Evolutionary conservation across 2,113 vertebrate species (phyloP).

Genomic region (Diadophis punctatus): DNA sequence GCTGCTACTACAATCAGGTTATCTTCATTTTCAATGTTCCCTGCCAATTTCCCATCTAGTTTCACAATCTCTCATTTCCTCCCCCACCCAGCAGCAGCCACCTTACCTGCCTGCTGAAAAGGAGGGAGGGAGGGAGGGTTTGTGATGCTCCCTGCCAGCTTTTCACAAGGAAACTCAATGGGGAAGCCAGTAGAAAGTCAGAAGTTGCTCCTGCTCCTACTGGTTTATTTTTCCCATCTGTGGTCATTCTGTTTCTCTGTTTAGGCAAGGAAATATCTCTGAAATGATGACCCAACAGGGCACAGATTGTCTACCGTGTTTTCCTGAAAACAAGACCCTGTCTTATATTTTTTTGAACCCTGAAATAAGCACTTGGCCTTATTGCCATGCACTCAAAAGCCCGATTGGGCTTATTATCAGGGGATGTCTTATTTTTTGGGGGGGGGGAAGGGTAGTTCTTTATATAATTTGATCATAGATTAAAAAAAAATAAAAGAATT

Average conservation of each 20-base stretch:
- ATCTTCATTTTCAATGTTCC: too few species aligned
- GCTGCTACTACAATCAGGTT: too few species aligned
- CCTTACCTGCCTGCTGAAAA: not conserved
- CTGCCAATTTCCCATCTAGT: too few species aligned
- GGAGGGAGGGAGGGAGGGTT: not conserved
- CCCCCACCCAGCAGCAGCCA: not conserved
- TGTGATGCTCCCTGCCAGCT: not conserved
- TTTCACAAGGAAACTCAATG: not conserved
- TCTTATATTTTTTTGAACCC: too few species aligned
- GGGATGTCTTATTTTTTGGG: too few species aligned
- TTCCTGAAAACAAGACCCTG: too few species aligned
- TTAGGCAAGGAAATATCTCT: not conserved
- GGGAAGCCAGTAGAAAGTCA: not conserved
- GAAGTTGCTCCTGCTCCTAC: not conserved
- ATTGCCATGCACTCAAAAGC: too few species aligned
- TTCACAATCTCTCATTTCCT: too few species aligned
- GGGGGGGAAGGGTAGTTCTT: too few species aligned
- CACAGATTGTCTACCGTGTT: not conserved
- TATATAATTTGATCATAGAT: not conserved
- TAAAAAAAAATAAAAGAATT: not conserved
- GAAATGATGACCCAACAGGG: not conserved
- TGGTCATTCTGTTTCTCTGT: not conserved
- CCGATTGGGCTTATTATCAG: too few species aligned
- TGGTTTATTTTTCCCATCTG: not conserved
- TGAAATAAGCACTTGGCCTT: too few species aligned